Percentiles rank a stretch among this genome's conserved stretches.
Conservation (phyloP, 2,888 invertebrate species). For the Sarcophaga caerulescens region DNA sequence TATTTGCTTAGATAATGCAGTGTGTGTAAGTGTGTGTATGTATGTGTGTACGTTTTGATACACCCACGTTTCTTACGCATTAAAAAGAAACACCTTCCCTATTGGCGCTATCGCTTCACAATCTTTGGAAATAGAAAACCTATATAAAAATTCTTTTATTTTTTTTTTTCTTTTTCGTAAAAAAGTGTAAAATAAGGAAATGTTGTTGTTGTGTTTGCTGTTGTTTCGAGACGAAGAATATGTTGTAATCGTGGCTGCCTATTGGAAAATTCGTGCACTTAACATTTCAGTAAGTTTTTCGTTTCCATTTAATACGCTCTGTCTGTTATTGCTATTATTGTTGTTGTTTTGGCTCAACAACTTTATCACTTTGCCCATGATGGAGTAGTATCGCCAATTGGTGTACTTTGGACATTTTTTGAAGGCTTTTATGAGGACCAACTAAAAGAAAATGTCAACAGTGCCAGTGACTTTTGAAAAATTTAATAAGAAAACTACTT, state of each 20-base stretch:
- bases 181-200: background rate
- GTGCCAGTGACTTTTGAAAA: background rate
- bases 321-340: background rate
- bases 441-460: background rate
- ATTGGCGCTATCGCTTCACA: slow-evolving; percentile 65
- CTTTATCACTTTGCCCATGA: slow-evolving; percentile 65
- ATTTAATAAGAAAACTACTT: too few species aligned
- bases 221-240: too few species aligned
- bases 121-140: slow-evolving; percentile 63
- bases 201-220: slow-evolving; percentile 24
- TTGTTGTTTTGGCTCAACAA: slow-evolving; percentile 51
- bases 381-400: slow-evolving; percentile 64
- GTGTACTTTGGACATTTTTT: slow-evolving; percentile 49
- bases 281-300: slow-evolving; percentile 62
- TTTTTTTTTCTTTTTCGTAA: background rate
- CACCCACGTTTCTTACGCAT: slow-evolving; percentile 69
- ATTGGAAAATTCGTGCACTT: slow-evolving; percentile 67
- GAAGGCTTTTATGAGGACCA: slow-evolving; percentile 25
- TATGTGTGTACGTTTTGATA: slow-evolving; percentile 22
- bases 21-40: slow-evolving; percentile 24
- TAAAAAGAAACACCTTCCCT: slow-evolving; percentile 67
- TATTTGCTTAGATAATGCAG: slow-evolving; percentile 60
- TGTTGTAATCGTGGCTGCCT: slow-evolving; percentile 65
- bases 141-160: slow-evolving; percentile 67
- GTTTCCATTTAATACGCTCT: background rate